Percentiles rank a stretch among this genome's conserved stretches.
phyloP scores from a whole-genome alignment of 2,888 invertebrate genomes.

The Melinopterus prodromus region DNA sequence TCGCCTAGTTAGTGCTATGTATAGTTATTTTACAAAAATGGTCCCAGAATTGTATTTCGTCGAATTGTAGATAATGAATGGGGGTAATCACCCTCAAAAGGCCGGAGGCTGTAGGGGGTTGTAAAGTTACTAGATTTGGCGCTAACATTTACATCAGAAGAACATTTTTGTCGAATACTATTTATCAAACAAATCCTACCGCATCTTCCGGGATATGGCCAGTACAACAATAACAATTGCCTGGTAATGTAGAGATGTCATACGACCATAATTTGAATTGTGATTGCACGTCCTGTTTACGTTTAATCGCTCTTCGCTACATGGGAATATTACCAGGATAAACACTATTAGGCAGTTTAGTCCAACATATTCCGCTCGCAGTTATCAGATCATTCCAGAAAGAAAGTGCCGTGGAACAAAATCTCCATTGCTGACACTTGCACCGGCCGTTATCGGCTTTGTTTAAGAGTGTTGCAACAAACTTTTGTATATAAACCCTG shows the following conservation, averaged over 20 bases:
- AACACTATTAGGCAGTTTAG: not conserved
- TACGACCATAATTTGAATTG: not conserved
- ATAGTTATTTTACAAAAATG: too few species aligned
- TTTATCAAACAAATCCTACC: too few species aligned
- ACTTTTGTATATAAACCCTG: not conserved
- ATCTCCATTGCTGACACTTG: not conserved
- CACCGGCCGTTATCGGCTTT: not conserved
- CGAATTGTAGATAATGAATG: too few species aligned
- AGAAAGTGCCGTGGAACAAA: not conserved
- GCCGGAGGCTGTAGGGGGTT: too few species aligned
- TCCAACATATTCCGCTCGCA: not conserved
- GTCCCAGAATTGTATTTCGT: too few species aligned
- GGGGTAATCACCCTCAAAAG: too few species aligned
- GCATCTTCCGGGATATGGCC: not conserved
- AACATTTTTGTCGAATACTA: too few species aligned
- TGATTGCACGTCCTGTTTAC: not conserved
- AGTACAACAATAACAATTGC: not conserved
- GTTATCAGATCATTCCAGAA: not conserved
- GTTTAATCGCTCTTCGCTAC: not conserved
- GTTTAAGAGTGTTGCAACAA: not conserved
- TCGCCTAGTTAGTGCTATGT: too few species aligned
- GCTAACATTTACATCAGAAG: too few species aligned
- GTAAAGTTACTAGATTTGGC: too few species aligned
- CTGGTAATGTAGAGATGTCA: not conserved
- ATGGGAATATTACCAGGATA: not conserved